Percentiles rank a stretch among this genome's conserved stretches.
These are phyloP conservation scores for Cerastis leucographa DNA, from an alignment of 2,888 invertebrate genomes.

Conservation along the genomic window DNA sequence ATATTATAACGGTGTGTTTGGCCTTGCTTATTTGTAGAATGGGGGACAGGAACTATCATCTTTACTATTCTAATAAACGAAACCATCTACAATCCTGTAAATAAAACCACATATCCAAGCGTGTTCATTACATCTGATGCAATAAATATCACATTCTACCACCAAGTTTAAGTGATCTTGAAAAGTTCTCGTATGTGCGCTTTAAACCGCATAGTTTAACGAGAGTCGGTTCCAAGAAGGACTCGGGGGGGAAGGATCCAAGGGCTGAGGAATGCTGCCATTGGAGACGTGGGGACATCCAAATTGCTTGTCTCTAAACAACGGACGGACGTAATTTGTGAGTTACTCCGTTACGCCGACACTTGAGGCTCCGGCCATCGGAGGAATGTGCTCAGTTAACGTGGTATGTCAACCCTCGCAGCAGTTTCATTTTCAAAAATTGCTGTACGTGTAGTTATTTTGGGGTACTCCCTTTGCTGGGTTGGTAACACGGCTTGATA, in stretches of 20 bases:
- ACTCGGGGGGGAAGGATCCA: conserved; percentile 17
- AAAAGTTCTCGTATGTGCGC: conserved; percentile 53
- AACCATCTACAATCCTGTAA: conserved; percentile 1
- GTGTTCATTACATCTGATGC: conserved; percentile 48
- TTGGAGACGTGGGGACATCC: conserved; percentile 80
- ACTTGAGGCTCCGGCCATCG: conserved; percentile 70
- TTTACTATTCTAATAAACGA: not conserved
- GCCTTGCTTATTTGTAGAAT: not conserved
- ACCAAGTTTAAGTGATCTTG: conserved; percentile 58
- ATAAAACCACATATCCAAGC: conserved; percentile 15
- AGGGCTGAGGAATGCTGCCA: conserved; percentile 77
- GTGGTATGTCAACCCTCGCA: conserved; percentile 64
- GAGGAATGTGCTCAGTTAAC: conserved; percentile 77
- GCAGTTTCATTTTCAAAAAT: conserved; percentile 59
- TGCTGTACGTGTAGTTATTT: conserved; percentile 42
- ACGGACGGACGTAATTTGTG: conserved; percentile 78
- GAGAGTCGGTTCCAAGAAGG: conserved; percentile 60
- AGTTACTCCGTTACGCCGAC: conserved; percentile 69
- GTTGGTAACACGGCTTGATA: not conserved
- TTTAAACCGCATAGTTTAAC: conserved; percentile 82
- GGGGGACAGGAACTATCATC: not conserved
- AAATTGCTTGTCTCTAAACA: conserved; percentile 81
- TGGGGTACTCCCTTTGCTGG: not conserved
- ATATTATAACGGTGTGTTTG: conserved; percentile 4
- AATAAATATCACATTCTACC: conserved; percentile 48